Conservation (phyloP, 2,113 vertebrate species). For the Alexandromys fortis region DNA sequence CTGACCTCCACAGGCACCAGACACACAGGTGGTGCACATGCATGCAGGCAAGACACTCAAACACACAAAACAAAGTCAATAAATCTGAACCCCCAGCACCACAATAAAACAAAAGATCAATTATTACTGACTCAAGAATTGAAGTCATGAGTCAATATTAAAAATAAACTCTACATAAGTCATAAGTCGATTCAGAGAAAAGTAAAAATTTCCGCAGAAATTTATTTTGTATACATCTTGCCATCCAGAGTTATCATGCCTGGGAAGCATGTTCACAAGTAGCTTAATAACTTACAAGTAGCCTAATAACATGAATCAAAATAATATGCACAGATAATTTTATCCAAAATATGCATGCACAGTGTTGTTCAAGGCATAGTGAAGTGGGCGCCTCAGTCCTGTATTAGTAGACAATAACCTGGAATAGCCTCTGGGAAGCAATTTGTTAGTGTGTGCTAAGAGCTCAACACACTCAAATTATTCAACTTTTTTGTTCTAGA, state of each 20-base stretch:
- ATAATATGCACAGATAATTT: conserved; percentile 15
- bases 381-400: neutral
- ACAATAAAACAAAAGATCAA: neutral
- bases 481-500: neutral
- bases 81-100: neutral
- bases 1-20: neutral
- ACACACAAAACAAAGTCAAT: neutral
- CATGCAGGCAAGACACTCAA: neutral
- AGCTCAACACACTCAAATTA: neutral
- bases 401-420: neutral
- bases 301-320: neutral
- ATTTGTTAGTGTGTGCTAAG: neutral
- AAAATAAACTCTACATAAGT: neutral
- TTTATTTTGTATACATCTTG: neutral
- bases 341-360: neutral
- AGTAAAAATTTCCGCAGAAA: neutral
- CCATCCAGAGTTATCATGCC: conserved; percentile 20
- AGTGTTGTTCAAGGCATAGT: neutral
- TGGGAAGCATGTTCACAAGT: neutral
- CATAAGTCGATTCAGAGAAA: neutral
- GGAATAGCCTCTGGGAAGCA: neutral
- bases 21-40: neutral
- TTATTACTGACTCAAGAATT: conserved; percentile 28
- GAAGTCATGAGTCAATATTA: conserved; percentile 26
- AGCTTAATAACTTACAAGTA: neutral